Base-by-base conservation (phyloP, 2,888 invertebrate genomes). In the Drosophila ustulata region DNA sequence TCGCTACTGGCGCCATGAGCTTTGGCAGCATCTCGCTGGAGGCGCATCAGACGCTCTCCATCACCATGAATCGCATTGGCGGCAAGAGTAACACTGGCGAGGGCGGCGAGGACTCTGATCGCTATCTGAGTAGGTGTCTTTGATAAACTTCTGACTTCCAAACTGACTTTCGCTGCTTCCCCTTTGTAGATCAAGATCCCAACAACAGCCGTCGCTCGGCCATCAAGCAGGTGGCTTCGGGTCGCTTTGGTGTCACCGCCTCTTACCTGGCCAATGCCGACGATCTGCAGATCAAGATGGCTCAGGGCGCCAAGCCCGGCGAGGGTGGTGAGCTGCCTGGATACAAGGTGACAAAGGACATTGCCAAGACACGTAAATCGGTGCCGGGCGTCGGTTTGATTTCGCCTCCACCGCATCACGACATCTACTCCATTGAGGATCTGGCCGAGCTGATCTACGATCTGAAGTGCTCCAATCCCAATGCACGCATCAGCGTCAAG, bases 61-160 rank as follows among this genome's bases (percentile, higher is more conserved):
- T 98, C 58, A 99, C 99, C 0, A 99, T 99, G 99, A 99, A 99
- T 93, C 95, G 96, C 78, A 96, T 99, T 82, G 97, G 98, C 3
- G 99, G 97, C 76, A 99, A 99, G 93, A 99, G 99, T 71, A 99
- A 99, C 93, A 99, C 99, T 0, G 99, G 99, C 26, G 99, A 99
- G 93, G 99, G 99, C 66, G 99, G 97, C 65, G 96, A 96, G 92
- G 94, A 96, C 88, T 95, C 96, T 0, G 96, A 96, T 86, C 93
- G 96, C 62, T 98, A 98, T 91, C 93, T 97, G 66, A 91, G 93
- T 92, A 82, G 78, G 90, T 88, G 26, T 2, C n/a, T 18, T 6
- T 6, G 39, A 4, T n/a, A 3, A 7, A n/a, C 37, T 5, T 11
- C 25, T 6, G 4, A 23, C 11, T 25, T 8, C 11, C 25, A 25